Evolutionary conservation across 2,113 vertebrate genomes (phyloP), one percentile per base, ranked within the genome.

Genomic region (Carlito syrichta): DNA sequence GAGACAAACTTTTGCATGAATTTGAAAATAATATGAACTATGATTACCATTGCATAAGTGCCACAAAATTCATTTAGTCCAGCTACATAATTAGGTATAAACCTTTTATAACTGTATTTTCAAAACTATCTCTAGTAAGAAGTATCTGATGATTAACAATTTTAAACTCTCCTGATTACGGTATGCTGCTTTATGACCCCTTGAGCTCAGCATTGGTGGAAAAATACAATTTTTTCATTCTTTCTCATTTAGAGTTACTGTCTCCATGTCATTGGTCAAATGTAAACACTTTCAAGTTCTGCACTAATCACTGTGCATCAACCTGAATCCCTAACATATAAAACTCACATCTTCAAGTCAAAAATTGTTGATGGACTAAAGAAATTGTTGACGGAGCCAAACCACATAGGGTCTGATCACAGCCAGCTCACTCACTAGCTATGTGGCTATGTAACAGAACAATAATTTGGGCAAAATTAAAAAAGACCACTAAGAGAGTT

Each of bases 21-120:
- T 30, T 96, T 52, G n/a, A 54, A 97, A 98, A 93, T 83, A 97
- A 71, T 22, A 32, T 10, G 19, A 94, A 91, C 58, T 76, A 30
- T 62, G 91, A 86, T 2, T 2, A 87, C 32, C 40, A 22, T 77
- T 20, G 30, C 88, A 0, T 86, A 81, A 95, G 68, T 71, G 35
- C 0, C 76, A 58, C 13, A 52, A 5, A 48, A 71, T 43, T 27
- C 54, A 94, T 40, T 96, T 92, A 91, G 35, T 60, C 76, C 22
- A 85, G 68, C 19, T 92, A n/a, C 48, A 95, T 85, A 96, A 84
- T 68, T 93, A 96, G 94, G 94, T 8, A 56, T 8, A 71, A 92
- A 93, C 10, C 43, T 87, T 81, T 85, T 96, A 63, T 62, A 54
- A 83, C 40, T 91, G 63, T 92, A 73, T 91, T 97, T 96, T 96